These are phyloP conservation scores for Coreoperca whiteheadi DNA, from an alignment of 2,113 vertebrate genomes.

Conservation along the genomic window DNA sequence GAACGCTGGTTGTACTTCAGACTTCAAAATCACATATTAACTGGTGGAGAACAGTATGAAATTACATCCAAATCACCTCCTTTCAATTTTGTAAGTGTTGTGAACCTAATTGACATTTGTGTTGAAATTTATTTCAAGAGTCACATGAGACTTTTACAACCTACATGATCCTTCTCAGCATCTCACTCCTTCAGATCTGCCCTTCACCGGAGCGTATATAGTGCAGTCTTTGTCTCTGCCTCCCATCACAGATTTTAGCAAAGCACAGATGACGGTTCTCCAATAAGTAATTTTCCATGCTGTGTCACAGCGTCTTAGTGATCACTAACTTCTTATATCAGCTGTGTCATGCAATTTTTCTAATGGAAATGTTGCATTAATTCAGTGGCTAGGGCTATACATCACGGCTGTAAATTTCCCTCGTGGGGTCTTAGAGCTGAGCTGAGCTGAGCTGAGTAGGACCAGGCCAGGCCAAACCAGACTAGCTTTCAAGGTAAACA, in stretches of 20 bases:
- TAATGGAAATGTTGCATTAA: constrained; percentile 84
- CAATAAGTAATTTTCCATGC: constrained; percentile 79
- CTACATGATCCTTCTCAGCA: constrained; percentile 2
- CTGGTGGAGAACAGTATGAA: constrained; percentile 27
- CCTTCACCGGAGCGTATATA: background rate
- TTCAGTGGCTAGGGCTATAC: constrained; percentile 57
- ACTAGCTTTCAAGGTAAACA: constrained; percentile 22
- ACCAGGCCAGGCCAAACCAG: background rate
- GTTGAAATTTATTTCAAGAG: constrained; percentile 32
- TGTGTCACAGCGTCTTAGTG: constrained; percentile 71
- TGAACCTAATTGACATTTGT: constrained; percentile 32
- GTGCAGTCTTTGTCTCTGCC: constrained; percentile 35
- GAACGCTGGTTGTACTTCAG: constrained; percentile 31
- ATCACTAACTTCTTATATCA: constrained; percentile 79
- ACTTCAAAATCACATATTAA: constrained; percentile 41
- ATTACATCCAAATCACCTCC: constrained; percentile 48
- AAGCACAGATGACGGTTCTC: constrained; percentile 78
- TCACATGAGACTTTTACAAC: constrained; percentile 13
- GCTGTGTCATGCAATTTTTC: constrained; percentile 82
- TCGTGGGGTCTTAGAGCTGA: constrained; percentile 29
- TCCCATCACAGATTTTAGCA: constrained; percentile 67
- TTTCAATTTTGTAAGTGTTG: constrained; percentile 21
- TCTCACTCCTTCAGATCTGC: background rate
- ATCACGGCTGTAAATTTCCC: constrained; percentile 70
- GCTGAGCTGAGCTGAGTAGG: constrained; percentile 12